These are phyloP conservation scores for Macrochelys suwanniensis DNA, from an alignment of 2,797 vertebrate species.

Conservation along the genomic window DNA sequence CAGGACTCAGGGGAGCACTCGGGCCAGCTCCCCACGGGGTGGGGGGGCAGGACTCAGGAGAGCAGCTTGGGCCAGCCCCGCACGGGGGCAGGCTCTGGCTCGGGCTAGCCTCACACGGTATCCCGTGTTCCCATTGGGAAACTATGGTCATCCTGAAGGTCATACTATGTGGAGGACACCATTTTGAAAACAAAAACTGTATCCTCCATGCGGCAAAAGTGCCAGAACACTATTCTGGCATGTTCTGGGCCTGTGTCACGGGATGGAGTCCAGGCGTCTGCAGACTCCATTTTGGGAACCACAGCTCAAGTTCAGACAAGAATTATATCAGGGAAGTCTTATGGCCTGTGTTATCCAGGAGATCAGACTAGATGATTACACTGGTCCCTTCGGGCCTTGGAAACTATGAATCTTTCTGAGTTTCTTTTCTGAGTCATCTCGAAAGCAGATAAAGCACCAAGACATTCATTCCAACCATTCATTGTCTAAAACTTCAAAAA, in stretches of 20 bases:
- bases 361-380: not conserved
- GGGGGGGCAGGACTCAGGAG: no score
- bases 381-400: not conserved
- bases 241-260: not conserved
- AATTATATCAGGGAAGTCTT: not conserved
- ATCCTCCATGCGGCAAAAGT: not conserved
- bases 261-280: not conserved
- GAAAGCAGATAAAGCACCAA: not conserved
- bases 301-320: not conserved
- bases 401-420: not conserved
- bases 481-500: constrained; percentile 25
- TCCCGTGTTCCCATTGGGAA: no score
- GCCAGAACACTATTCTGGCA: not conserved
- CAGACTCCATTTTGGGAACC: not conserved
- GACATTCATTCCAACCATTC: constrained; percentile 52
- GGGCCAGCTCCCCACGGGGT: no score
- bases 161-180: not conserved
- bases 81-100: no score
- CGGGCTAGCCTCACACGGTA: no score
- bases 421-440: constrained; percentile 16
- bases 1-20: no score
- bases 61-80: no score
- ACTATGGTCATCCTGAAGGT: no score
- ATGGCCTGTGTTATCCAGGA: not conserved
- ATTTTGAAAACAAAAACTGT: not conserved